Evolutionary conservation across 2,888 invertebrate genomes (phyloP), one percentile per base, ranked within the genome.

Genomic region (Papilio demoleus): DNA sequence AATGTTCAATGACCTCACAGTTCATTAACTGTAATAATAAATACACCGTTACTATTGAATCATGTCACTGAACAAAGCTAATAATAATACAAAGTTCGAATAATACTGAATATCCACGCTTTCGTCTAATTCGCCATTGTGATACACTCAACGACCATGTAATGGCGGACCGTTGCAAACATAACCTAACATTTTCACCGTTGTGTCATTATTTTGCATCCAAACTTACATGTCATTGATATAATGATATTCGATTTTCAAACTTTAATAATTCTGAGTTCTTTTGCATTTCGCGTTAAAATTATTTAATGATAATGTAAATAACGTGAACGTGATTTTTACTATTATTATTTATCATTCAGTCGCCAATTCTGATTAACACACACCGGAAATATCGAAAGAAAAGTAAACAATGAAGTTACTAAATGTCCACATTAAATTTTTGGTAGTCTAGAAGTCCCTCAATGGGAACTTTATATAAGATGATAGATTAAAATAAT

Each of bases 111-210:
- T 65, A 70, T 68, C 70, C 62, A 77, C 81, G 81, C 83, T 83
- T 82, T 83, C 83, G 75, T 81, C 73, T 60, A 70, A 77, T 73
- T 74, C 68, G 65, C 63, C 63, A 69, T 60, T 70, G 72, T 73
- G 70, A 70, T 69, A 70, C 71, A 71, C 60, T 74, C 74, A 75
- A 74, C 77, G 73, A 71, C 70, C 71, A 50, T 70, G 64, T 70
- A 71, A 67, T 58, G 45, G 63, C 60, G 50, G 22, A 62, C 67
- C 69, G 45, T 47, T 73, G 34, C 72, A 71, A 50, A 71, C 68
- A 68, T 70, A 74, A 75, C 70, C 73, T 73, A 74, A 72, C 69
- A 65, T 72, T 74, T 31, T 64, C 60, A 38, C 58, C 61, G 70
- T 68, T 71, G 59, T 71, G 47, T 68, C n/a, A n/a, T 12, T 34